Base-by-base conservation (phyloP, 2,888 invertebrate species). In the Andrena camellia region DNA sequence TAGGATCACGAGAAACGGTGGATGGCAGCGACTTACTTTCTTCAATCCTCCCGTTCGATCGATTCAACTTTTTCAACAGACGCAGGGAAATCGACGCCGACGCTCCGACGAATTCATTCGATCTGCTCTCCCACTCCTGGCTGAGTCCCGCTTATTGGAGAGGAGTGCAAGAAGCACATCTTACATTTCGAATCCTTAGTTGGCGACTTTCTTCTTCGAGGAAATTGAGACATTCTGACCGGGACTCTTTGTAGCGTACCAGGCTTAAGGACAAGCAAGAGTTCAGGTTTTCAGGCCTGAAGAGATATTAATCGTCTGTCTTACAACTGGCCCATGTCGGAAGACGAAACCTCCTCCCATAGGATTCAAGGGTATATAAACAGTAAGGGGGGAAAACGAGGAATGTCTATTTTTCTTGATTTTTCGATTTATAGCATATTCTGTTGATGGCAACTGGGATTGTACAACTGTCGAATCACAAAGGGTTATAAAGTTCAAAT, bases 11-110 rank as follows among this genome's bases (percentile, higher is more conserved):
- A 13, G 62, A 52, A 71, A 35, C 77, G 48, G 60, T 33, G 64
- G 48, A 59, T 26, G 13, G 35, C 35, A 29, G 26, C 23, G 59
- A 82, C 72, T 81, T 66, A 69, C 71, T 52, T 76, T 42, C 31
- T 20, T 8, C 5, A 5, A 42, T n/a, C 50, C 33, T 77, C 50
- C 50, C 33, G 7, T 76, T 67, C 50, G 60, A 78, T 33, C 35
- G 23, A 60, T 20, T 7, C 10, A 1, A 5, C 8, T 62, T 20
- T 42, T 52, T 52, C 31, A 31, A 2, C 64, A 20, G 23, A 10
- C 20, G 0, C 70, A 0, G 7, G 10, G 35, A 52, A 60, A 23
- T 33, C 59, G 67, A 57, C 6, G n/a, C 48, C 35, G 52, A 63
- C 42, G 42, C 42, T 42, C 42, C 42, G 42, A 66, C 66, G 73